Evolutionary conservation across 2,113 vertebrate genomes (phyloP).

Genomic region (Microcebus murinus): DNA sequence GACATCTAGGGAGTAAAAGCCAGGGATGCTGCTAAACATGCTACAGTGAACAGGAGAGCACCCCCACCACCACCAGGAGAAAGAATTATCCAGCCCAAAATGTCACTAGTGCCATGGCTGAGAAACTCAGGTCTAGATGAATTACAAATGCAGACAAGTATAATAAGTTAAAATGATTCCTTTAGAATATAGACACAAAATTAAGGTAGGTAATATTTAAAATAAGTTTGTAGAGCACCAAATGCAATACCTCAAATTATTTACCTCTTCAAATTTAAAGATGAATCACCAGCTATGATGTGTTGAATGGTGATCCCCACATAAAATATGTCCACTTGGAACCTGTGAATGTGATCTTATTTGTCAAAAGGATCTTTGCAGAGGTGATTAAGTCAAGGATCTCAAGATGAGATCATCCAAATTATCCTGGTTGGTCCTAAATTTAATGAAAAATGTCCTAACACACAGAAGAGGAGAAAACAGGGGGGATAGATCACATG

Average conservation of each 20-base stretch:
- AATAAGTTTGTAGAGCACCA: neutral
- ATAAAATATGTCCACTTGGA: neutral
- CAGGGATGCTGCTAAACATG: neutral
- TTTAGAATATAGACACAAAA: neutral
- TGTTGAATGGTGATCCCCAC: neutral
- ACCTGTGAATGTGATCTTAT: neutral
- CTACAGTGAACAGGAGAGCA: neutral
- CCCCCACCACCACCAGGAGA: neutral
- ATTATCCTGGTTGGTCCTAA: neutral
- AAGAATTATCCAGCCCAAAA: neutral
- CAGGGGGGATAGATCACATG: neutral
- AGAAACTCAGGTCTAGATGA: neutral
- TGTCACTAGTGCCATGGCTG: neutral
- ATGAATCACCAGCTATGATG: neutral
- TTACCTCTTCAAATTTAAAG: slow-evolving; percentile 8
- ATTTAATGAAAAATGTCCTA: neutral
- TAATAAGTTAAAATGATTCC: neutral
- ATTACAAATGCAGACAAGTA: neutral
- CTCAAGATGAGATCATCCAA: neutral
- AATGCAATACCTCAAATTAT: neutral
- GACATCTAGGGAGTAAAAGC: neutral
- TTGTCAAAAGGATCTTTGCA: neutral
- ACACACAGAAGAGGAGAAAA: neutral
- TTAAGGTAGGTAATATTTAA: neutral
- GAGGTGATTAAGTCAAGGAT: neutral